Base-by-base conservation (phyloP, 2,797 vertebrate genomes). In the Microctenopoma stevenorrisi region DNA sequence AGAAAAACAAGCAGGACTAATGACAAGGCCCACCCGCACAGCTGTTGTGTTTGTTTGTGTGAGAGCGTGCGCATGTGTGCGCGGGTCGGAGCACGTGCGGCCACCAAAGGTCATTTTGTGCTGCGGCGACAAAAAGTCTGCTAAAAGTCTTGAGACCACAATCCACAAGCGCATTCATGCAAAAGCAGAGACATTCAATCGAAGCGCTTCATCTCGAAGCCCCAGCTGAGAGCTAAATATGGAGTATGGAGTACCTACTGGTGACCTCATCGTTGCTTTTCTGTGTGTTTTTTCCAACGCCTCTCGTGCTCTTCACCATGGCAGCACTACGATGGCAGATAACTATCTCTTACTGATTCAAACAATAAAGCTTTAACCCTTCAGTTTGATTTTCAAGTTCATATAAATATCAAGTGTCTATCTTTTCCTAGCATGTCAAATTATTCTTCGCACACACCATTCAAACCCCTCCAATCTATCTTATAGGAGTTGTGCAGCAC, bases 1-100 rank as follows among this genome's bases (percentile, higher is more conserved):
- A 85, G 85, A 78, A 89, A 92, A 93, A 93, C 87, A 91, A 91
- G 85, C 82, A 86, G 84, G 87, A 81, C 79, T 80, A 84, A 91
- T 82, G 75, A 86, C 79, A 68, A 81, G 90, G 85, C 91, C 88
- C 86, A 89, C 91, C 83, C 79, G 55, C 82, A 90, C 90, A 88
- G 87, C 88, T 88, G 88, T 88, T 85, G 78, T 83, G 78, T 87
- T 55, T 72, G 56, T 87, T n/a, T 71, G 68, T 81, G 65, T 76
- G 57, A 54, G 68, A 42, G 55, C 30, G 54, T 9, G 28, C 58
- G 64, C 50, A 69, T 71, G 59, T 46, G 49, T 55, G 64, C 54
- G 52, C 49, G 54, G 61, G 61, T 80, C 42, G 18, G n/a, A 77
- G 63, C 76, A 85, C 35, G 63, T 80, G 80, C 11, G 16, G 68